Percentiles rank a stretch among this genome's conserved stretches.
phyloP scores from a whole-genome alignment of 2,113 vertebrate genomes.

The Phyllostomus discolor region DNA sequence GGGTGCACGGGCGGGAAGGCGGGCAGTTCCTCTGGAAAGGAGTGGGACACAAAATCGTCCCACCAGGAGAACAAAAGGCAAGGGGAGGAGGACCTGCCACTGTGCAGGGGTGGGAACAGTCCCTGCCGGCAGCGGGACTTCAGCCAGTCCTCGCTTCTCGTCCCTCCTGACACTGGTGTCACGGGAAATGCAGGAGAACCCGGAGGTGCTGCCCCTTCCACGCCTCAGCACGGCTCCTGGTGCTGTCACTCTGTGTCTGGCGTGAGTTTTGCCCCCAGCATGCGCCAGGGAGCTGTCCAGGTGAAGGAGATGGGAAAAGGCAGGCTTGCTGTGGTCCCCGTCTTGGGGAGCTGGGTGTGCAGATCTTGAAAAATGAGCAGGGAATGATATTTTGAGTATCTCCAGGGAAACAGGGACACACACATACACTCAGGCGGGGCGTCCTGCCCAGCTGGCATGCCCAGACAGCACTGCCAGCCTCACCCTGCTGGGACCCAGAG shows the following conservation, averaged over 20 bases:
- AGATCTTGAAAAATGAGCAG: neutral
- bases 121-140: neutral
- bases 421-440: accelerated
- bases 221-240: neutral
- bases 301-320: neutral
- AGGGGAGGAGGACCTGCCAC: no score
- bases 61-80: neutral
- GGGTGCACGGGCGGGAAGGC: accelerated
- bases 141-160: accelerated
- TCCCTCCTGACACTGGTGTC: accelerated
- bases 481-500: accelerated
- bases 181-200: neutral
- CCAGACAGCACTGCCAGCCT: neutral
- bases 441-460: neutral
- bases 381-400: neutral
- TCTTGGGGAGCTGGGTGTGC: neutral
- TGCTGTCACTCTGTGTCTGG: accelerated
- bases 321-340: accelerated
- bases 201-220: no score
- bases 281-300: neutral
- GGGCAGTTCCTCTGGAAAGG: neutral
- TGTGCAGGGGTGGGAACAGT: no score
- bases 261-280: neutral
- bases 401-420: neutral
- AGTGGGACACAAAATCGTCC: neutral